A percentile compares a stretch with the other conserved stretches of the same genome.
These are phyloP conservation scores for Acleris holmiana DNA, from an alignment of 2,888 invertebrate genomes.

Conservation along the genomic window DNA sequence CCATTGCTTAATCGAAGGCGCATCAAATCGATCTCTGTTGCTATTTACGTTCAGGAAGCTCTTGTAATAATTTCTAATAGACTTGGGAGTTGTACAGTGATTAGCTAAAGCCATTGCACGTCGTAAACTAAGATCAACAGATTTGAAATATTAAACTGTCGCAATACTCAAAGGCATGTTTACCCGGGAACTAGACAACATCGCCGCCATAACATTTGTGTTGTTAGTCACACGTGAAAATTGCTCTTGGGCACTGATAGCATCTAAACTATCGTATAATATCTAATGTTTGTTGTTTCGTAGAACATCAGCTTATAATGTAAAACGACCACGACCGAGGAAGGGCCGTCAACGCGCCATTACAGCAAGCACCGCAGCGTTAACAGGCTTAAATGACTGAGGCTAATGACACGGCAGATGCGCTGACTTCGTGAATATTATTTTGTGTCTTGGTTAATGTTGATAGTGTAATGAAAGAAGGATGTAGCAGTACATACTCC, in stretches of 20 bases:
- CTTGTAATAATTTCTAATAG: constrained; percentile 44
- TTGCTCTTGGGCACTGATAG: constrained; percentile 32
- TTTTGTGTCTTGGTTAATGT: constrained; percentile 49
- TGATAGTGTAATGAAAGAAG: too few relatives aligned
- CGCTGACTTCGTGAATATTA: constrained; percentile 70
- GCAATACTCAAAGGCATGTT: constrained; percentile 15
- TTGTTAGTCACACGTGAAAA: constrained; percentile 30
- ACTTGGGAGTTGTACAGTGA: constrained; percentile 6
- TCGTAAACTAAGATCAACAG: constrained; percentile 9
- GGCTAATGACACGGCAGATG: constrained; percentile 82
- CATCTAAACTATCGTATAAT: constrained; percentile 48
- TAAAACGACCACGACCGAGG: constrained; percentile 67
- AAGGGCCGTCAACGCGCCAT: constrained; percentile 69
- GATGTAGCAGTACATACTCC: too few relatives aligned
- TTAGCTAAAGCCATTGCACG: constrained; percentile 9
- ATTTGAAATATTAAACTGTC: constrained; percentile 6
- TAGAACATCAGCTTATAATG: constrained; percentile 61
- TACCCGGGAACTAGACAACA: constrained; percentile 9
- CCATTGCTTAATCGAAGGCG: constrained; percentile 58
- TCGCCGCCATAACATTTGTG: constrained; percentile 14
- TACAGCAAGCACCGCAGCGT: constrained; percentile 67
- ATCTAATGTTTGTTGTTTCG: constrained; percentile 45
- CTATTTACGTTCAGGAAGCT: constrained; percentile 70
- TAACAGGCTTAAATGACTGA: constrained; percentile 78
- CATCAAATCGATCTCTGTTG: constrained; percentile 53